A percentile compares a stretch with the other conserved stretches of the same genome.
Evolutionary conservation across 2,888 invertebrate genomes (phyloP).

Genomic region (Heliconius ethilla): DNA sequence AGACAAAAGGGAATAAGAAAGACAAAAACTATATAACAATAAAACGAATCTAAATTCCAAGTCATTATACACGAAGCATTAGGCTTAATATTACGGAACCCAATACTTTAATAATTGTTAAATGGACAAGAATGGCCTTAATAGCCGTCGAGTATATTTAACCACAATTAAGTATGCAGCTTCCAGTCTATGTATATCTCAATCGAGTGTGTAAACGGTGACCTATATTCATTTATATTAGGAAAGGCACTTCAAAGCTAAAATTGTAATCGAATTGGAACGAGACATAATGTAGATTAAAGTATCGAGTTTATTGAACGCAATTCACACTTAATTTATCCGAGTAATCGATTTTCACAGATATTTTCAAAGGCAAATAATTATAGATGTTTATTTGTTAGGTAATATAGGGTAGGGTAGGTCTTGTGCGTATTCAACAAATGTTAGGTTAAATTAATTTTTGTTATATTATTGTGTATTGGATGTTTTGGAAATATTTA

Average conservation of each 20-base stretch:
- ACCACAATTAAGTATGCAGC: conserved; percentile 36
- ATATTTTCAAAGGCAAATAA: conserved; percentile 10
- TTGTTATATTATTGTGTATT: not conserved
- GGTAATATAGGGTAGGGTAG: not conserved
- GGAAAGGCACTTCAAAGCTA: conserved; percentile 44
- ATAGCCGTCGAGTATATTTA: conserved; percentile 11
- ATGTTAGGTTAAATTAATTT: not conserved
- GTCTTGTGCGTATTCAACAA: not conserved
- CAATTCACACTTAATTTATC: conserved; percentile 24
- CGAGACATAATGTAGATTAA: conserved; percentile 40
- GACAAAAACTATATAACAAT: not conserved
- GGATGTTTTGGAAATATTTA: not conserved
- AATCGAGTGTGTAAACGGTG: conserved; percentile 47
- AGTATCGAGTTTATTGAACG: conserved; percentile 6
- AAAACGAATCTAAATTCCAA: not conserved
- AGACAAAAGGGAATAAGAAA: not conserved
- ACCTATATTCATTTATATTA: conserved; percentile 45
- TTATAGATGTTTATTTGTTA: not conserved
- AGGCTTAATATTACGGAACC: conserved; percentile 22
- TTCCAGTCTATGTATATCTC: conserved; percentile 34
- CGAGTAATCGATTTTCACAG: conserved; percentile 23
- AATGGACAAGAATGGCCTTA: conserved; percentile 31
- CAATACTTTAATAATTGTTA: conserved; percentile 27
- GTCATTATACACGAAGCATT: conserved; percentile 27
- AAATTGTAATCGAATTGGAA: conserved; percentile 46